These are phyloP conservation scores for Chesias legatella DNA, from an alignment of 2,888 invertebrate species.

Conservation along the genomic window DNA sequence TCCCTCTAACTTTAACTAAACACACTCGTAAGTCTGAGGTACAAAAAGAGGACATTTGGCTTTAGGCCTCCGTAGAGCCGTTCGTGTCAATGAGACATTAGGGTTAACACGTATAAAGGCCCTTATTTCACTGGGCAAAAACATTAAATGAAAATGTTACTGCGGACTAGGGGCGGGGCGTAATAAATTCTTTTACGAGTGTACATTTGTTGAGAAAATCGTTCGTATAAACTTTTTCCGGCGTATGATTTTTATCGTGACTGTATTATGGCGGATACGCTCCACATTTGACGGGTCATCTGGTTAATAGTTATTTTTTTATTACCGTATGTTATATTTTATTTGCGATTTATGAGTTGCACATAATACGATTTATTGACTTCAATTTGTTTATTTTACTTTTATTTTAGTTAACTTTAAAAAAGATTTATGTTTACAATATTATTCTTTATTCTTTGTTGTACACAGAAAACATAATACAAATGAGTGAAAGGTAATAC, in stretches of 20 bases:
- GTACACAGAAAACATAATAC: too few relatives aligned
- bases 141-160: constrained; percentile 65
- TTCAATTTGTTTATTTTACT: too few relatives aligned
- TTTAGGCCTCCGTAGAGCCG: constrained; percentile 17
- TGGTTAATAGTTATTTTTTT: constrained; percentile 11
- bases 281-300: constrained; percentile 17
- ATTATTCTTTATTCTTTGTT: too few relatives aligned
- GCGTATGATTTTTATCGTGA: constrained; percentile 27
- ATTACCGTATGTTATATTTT: too few relatives aligned
- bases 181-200: constrained; percentile 45
- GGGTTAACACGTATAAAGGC: constrained; percentile 55
- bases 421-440: too few relatives aligned
- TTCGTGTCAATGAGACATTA: constrained; percentile 67
- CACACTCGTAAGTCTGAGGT: constrained; percentile 9
- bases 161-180: constrained; percentile 46
- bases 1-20: constrained; percentile 7
- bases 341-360: too few relatives aligned
- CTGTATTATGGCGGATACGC: constrained; percentile 11
- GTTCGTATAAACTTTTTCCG: constrained; percentile 29
- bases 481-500: too few relatives aligned
- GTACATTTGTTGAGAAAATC: constrained; percentile 29
- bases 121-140: constrained; percentile 55
- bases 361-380: too few relatives aligned
- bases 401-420: too few relatives aligned
- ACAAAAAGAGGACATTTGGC: constrained; percentile 17